Conservation (phyloP, 2,113 vertebrate species). For the Gymnobelideus leadbeateri region DNA sequence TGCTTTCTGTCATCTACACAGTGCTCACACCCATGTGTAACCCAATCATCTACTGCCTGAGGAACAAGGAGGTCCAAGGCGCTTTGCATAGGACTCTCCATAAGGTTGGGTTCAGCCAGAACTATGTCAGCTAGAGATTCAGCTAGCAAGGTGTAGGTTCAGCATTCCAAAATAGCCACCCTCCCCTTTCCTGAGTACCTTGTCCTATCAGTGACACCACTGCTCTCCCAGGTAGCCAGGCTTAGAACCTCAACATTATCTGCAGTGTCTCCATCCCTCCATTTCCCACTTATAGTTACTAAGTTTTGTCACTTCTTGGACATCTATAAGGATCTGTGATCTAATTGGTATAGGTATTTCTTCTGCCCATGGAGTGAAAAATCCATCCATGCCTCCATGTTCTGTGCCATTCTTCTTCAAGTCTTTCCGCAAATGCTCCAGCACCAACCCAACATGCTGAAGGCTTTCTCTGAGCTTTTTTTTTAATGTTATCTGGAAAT, state of each 20-base stretch:
- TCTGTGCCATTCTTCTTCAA: background rate
- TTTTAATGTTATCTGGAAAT: background rate
- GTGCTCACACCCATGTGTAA: constrained; percentile 61
- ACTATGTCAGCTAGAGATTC: background rate
- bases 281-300: background rate
- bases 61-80: constrained; percentile 34
- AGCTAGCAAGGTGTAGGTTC: background rate
- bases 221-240: background rate
- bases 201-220: background rate
- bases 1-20: constrained; percentile 65
- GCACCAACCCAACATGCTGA: background rate
- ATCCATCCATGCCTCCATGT: background rate
- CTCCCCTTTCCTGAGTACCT: background rate
- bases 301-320: background rate
- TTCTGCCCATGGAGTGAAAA: background rate
- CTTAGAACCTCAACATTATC: background rate
- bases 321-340: background rate
- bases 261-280: background rate
- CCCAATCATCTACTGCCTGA: constrained; percentile 66
- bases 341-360: background rate
- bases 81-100: background rate
- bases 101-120: background rate
- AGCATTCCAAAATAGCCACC: background rate
- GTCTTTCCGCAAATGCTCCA: background rate
- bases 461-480: background rate